phyloP scores from a whole-genome alignment of 2,888 invertebrate species.

The Patella ulyssiponensis region DNA sequence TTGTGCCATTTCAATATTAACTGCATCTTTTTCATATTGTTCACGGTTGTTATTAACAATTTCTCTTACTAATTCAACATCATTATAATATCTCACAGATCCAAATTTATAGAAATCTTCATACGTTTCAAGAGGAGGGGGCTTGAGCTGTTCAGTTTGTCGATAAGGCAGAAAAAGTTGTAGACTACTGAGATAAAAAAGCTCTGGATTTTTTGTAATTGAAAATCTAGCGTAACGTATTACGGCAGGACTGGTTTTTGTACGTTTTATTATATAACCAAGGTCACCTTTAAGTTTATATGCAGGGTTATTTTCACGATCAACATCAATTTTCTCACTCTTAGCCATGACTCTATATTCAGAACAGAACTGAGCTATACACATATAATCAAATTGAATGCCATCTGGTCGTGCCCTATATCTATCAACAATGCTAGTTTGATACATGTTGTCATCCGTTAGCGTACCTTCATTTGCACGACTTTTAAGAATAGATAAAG shows the following conservation, averaged over 20 bases:
- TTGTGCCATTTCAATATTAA: background rate
- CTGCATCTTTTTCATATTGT: constrained; percentile 9
- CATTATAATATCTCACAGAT: background rate
- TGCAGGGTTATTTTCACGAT: constrained; percentile 8
- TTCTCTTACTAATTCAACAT: background rate
- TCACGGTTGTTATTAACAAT: constrained; percentile 6
- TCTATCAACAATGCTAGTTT: constrained; percentile 15
- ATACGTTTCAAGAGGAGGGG: background rate
- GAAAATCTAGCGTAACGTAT: constrained; percentile 8
- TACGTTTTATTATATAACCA: constrained; percentile 8
- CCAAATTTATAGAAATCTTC: constrained; percentile 3
- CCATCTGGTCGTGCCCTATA: background rate
- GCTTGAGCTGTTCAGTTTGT: constrained; percentile 4
- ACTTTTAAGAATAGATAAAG: background rate
- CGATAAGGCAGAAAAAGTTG: constrained; percentile 17
- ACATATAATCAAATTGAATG: background rate
- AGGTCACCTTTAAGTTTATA: constrained; percentile 6
- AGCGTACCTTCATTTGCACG: background rate
- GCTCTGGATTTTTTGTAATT: background rate
- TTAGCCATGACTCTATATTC: constrained; percentile 21
- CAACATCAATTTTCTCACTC: background rate
- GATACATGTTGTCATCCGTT: constrained; percentile 14
- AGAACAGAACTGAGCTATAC: constrained; percentile 19
- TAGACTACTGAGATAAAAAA: constrained; percentile 12
- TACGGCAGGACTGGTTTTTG: background rate